A percentile compares a stretch with the other conserved stretches of the same genome.
Evolutionary conservation across 2,797 vertebrate species (phyloP).

Genomic region (Toxotes lorentzi): DNA sequence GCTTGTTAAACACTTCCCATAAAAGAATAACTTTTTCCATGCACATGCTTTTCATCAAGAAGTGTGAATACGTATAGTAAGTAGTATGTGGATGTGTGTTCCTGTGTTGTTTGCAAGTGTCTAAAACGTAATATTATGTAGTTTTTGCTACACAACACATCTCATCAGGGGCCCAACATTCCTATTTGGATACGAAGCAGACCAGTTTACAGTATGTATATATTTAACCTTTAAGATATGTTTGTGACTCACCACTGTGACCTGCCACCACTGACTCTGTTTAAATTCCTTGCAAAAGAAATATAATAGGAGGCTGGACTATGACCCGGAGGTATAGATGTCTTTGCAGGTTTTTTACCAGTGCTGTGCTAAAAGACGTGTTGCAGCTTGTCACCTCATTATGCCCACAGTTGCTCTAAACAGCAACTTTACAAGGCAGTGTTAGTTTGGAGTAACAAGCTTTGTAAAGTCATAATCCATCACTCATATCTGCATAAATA

Average conservation of each 20-base stretch:
- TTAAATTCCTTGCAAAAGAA: not conserved
- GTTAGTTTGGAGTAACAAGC: not conserved
- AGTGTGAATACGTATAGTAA: slow-evolving; percentile 3
- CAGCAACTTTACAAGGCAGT: not conserved
- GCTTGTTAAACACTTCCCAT: not conserved
- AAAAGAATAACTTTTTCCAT: slow-evolving; percentile 14
- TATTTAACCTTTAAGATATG: slow-evolving; percentile 2
- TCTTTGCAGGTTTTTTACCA: not conserved
- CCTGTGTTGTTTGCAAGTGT: not conserved
- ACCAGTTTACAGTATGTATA: not conserved
- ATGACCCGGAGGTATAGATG: not conserved
- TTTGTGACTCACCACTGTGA: not conserved
- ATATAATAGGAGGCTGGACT: not conserved
- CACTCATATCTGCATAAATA: not conserved
- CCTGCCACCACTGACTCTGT: not conserved
- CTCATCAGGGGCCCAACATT: slow-evolving; percentile 16
- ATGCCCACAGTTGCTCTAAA: not conserved
- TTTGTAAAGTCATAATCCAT: not conserved
- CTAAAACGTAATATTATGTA: slow-evolving; percentile 21
- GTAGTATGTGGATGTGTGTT: slow-evolving; percentile 11
- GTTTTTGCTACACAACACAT: slow-evolving; percentile 9
- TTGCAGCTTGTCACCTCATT: not conserved
- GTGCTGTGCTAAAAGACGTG: not conserved
- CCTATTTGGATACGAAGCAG: slow-evolving; percentile 3
- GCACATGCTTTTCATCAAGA: slow-evolving; percentile 12